Base-by-base conservation (phyloP, 2,888 invertebrate species). In the Lasioglossum leucozonium region DNA sequence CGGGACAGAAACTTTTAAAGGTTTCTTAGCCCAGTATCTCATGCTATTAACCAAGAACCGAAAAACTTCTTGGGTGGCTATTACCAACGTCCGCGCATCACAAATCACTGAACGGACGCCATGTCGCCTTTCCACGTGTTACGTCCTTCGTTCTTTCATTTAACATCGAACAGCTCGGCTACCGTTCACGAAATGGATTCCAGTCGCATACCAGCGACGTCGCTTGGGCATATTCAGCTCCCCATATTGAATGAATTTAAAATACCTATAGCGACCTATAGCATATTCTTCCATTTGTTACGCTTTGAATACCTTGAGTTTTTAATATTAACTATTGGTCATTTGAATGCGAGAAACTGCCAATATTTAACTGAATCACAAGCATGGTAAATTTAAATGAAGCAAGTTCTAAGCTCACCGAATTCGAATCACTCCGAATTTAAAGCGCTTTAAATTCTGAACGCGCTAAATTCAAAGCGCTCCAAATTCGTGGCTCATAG, bases 31-130 rank as follows among this genome's bases (percentile, higher is more conserved):
- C 78, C 86, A 74, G 84, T 92, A 92, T 93, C 93, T 91, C 90
- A 87, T 88, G 92, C 92, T 93, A 93, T 93, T 93, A 94, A 93
- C 93, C 90, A 92, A 92, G 90, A 92, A 91, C 91, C 92, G 82
- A 85, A 91, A 89, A 91, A 89, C 93, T 92, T 90, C 93, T 93
- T 93, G 93, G 93, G 93, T 93, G 93, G 93, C 91, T 89, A 87
- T 79, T 72, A 79, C 75, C 71, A 65, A n/a, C 72, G 67, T 76
- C 55, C 77, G 30, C 72, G 77, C 78, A 65, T 72, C 74, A 83
- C 80, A 79, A 83, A 81, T 87, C 87, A 82, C 81, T 5, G 55
- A 62, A 30, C 65, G 55, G 65, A 37, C 62, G 47, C 16, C 67
- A 10, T 77, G 71, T 62, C 83, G 74, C 71, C 79, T 84, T 83